Evolutionary conservation across 2,888 invertebrate genomes (phyloP), one percentile per base, ranked within the genome.

Genomic region (Eupithecia inturbata): DNA sequence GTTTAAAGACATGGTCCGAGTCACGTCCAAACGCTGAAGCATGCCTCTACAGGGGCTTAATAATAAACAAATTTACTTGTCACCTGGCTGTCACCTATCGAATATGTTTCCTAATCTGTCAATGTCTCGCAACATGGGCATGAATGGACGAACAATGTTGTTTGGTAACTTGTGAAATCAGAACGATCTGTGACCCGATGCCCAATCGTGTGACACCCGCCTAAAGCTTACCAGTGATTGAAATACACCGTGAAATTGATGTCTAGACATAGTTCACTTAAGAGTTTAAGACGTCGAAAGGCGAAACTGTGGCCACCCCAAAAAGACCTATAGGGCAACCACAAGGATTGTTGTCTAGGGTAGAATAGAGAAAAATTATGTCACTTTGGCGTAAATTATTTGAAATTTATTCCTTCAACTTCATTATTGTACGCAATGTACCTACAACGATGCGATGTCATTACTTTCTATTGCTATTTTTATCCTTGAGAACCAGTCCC

Each of bases 231-330:
- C 22, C 53, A 53, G 22, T 22, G 22, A 28, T 19, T 62, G 31
- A 31, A 62, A 62, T 62, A 16, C 31, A 28, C 62, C 31, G 31
- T 62, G 62, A 62, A 62, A 62, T 62, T 62, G 62, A 62, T 31
- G 62, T 31, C 62, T 62, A 62, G 62, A 62, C 62, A 62, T 62
- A 28, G 28, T 60, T 28, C 28, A 28, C 5, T n/a, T n/a, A n/a
- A n/a, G n/a, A n/a, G n/a, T n/a, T n/a, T n/a, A n/a, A 12, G 36
- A 36, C 36, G 12, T 36, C 36, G n/a, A 10, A 36, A 36, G 36
- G 41, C 4, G 16, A 41, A 41, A 41, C 14, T 16, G 16, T 41
- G 16, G 16, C 16, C 16, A 16, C 16, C 5, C 41, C 41, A 41
- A 39, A 4, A 0, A 16, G 41, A 16, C 14, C 16, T n/a, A n/a